Percentiles rank a stretch among this genome's conserved stretches.
Evolutionary conservation across 1,140 invertebrate species (phyloP).

Genomic region (Euwallacea fornicatus): DNA sequence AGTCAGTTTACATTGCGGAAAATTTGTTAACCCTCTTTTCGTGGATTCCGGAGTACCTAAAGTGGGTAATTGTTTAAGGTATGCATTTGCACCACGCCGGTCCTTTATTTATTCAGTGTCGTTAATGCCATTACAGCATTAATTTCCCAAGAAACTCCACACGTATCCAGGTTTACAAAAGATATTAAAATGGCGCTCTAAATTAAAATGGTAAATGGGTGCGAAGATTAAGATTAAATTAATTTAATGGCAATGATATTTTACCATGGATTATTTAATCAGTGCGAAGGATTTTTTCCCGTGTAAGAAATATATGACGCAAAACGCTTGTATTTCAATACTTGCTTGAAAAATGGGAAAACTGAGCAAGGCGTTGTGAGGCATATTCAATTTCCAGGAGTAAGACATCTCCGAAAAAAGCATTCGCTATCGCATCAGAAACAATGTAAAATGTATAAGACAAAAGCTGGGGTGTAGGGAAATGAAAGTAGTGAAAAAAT

Average conservation of each 20-base stretch:
- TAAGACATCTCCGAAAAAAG: constrained; percentile 18
- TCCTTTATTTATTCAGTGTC: constrained; percentile 26
- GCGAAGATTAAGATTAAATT: constrained; percentile 14
- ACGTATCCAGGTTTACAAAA: constrained; percentile 10
- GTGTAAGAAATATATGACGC: neutral
- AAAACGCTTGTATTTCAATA: constrained; percentile 1
- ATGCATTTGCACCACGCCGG: constrained; percentile 13
- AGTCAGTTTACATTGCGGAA: constrained; percentile 30
- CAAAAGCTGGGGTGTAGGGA: constrained; percentile 15
- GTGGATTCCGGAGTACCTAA: constrained; percentile 16
- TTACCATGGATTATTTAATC: no score
- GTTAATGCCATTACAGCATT: constrained; percentile 23
- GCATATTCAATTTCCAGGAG: constrained; percentile 18
- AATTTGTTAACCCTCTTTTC: constrained; percentile 30
- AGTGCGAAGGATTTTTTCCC: neutral
- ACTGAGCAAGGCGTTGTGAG: constrained; percentile 9
- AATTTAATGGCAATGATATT: neutral
- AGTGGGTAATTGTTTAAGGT: constrained; percentile 30
- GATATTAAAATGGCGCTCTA: constrained; percentile 12
- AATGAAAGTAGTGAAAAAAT: constrained; percentile 27
- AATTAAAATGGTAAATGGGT: constrained; percentile 2
- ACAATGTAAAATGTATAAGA: constrained; percentile 29
- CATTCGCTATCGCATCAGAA: constrained; percentile 6
- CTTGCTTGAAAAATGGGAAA: constrained; percentile 12
- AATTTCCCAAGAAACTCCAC: constrained; percentile 16